These are phyloP conservation scores for Micromussa lordhowensis DNA, from an alignment of 92 coral and sea anemone genomes.

Conservation along the genomic window DNA sequence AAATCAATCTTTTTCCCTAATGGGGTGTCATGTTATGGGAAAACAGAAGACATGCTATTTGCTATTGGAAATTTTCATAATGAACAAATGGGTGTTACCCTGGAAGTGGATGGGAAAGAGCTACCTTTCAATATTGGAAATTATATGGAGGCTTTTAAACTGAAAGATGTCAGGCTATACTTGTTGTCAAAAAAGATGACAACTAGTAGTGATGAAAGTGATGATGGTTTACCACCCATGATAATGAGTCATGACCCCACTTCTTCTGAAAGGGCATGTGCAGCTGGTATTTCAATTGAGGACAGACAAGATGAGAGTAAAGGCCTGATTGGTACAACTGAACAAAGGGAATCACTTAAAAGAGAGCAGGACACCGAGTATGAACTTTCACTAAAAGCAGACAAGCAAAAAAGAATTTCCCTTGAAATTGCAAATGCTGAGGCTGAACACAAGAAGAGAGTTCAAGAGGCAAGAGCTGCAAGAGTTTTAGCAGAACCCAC, in stretches of 20 bases:
- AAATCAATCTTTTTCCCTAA: conserved; percentile 71
- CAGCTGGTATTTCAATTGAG: conserved; percentile 64
- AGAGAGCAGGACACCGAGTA: conserved; percentile 60
- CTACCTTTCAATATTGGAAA: conserved; percentile 65
- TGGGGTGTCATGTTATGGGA: conserved; percentile 69
- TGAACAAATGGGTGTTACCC: conserved; percentile 67
- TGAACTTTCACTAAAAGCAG: conserved; percentile 68
- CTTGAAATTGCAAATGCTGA: conserved; percentile 58
- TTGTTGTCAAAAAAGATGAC: conserved; percentile 61
- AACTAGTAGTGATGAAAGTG: conserved; percentile 68
- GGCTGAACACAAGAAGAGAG: conserved; percentile 65
- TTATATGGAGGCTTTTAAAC: conserved; percentile 71
- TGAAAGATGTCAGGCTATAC: conserved; percentile 71
- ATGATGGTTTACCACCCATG: conserved; percentile 70
- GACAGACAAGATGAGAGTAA: conserved; percentile 52
- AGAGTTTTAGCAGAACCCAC: conserved; percentile 72
- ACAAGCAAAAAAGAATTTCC: conserved; percentile 58
- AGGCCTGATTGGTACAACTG: conserved; percentile 64
- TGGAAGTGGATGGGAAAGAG: conserved; percentile 67
- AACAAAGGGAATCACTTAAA: conserved; percentile 59
- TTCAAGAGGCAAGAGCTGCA: conserved; percentile 68
- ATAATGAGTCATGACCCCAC: conserved; percentile 51
- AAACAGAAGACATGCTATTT: conserved; percentile 66
- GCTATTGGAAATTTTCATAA: conserved; percentile 69
- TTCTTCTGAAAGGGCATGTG: conserved; percentile 57